phyloP scores from a whole-genome alignment of 2,888 invertebrate species.

The Idaea aversata region DNA sequence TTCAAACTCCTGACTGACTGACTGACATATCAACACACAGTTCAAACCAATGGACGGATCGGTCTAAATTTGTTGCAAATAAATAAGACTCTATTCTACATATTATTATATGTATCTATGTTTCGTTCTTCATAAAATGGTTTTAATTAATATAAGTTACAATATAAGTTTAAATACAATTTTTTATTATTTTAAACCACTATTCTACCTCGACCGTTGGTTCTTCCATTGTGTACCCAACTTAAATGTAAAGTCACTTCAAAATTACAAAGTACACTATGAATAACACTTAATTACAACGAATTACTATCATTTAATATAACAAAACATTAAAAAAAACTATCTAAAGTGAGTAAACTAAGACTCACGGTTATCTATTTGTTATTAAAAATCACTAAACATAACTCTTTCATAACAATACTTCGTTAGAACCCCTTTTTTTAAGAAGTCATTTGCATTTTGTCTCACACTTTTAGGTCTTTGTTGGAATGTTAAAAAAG shows the following conservation, averaged over 20 bases:
- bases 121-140: no score
- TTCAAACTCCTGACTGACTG: no score
- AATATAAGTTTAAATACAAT: no score
- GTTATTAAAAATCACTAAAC: conserved; percentile 43
- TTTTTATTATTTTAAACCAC: no score
- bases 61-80: no score
- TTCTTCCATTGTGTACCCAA: not conserved
- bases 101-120: no score
- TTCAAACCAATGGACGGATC: no score
- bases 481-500: conserved; percentile 60
- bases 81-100: no score
- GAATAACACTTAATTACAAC: conserved; percentile 3
- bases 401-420: conserved; percentile 59
- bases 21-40: no score
- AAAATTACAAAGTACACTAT: not conserved
- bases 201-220: not conserved
- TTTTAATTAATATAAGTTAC: no score
- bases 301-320: conserved; percentile 1
- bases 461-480: not conserved
- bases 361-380: conserved; percentile 53
- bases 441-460: conserved; percentile 46
- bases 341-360: conserved; percentile 38
- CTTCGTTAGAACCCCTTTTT: conserved; percentile 67
- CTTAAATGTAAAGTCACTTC: not conserved
- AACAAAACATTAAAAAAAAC: conserved; percentile 16